phyloP scores from a whole-genome alignment of 2,888 invertebrate species.

The Hirtodrosophila histrioides region DNA sequence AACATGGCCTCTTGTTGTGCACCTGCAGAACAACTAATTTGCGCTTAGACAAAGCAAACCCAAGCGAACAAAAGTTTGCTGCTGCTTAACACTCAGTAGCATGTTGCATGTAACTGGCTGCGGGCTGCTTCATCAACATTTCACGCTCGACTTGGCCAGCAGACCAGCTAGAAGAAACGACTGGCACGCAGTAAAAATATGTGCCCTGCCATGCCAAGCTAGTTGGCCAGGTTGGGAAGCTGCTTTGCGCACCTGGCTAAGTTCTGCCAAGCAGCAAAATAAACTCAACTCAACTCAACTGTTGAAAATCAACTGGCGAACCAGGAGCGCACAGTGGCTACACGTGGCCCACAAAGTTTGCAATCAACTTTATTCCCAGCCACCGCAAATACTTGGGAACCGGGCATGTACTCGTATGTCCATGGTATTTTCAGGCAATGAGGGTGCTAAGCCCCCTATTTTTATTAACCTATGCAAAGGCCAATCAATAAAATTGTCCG shows the following conservation, averaged over 20 bases:
- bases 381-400: constrained; percentile 63
- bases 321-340: constrained; percentile 24
- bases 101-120: constrained; percentile 42
- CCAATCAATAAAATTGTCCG: constrained; percentile 24
- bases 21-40: constrained; percentile 66
- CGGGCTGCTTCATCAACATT: constrained; percentile 77
- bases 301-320: constrained; percentile 75
- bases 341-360: constrained; percentile 65
- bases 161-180: constrained; percentile 40
- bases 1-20: constrained; percentile 46
- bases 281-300: constrained; percentile 75
- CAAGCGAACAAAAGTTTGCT: constrained; percentile 39
- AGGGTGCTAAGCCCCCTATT: constrained; percentile 19
- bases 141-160: constrained; percentile 70
- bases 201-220: constrained; percentile 23
- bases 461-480: constrained; percentile 10
- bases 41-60: constrained; percentile 59
- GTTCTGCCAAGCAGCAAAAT: constrained; percentile 56
- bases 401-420: constrained; percentile 24
- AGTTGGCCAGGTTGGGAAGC: constrained; percentile 32
- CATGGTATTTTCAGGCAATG: constrained; percentile 35
- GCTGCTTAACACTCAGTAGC: constrained; percentile 62
- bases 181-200: constrained; percentile 29
- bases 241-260: constrained; percentile 59
- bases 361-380: constrained; percentile 57